phyloP scores from a whole-genome alignment of 2,113 vertebrate species.

The Vireo altiloquus region DNA sequence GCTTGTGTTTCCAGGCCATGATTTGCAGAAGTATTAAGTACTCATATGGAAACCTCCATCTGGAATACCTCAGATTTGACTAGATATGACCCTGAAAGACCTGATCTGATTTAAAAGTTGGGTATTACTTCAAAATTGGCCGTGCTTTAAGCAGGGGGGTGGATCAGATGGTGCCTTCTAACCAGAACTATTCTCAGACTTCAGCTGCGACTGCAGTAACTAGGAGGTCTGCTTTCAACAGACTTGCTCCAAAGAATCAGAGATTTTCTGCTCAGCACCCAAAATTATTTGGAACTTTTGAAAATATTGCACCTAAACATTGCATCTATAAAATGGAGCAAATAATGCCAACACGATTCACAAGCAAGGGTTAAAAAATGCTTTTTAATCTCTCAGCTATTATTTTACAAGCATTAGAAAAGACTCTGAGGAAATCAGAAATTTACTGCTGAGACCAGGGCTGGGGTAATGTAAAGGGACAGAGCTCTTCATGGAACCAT shows the following conservation, averaged over 20 bases:
- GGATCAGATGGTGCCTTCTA: constrained; percentile 43
- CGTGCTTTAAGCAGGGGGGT: background rate
- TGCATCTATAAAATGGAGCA: background rate
- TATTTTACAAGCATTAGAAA: background rate
- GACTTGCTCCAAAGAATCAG: background rate
- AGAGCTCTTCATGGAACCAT: background rate
- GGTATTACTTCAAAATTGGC: constrained; percentile 13
- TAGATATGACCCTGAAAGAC: background rate
- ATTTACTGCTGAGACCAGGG: background rate
- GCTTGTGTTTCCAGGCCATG: background rate
- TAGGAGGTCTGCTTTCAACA: background rate
- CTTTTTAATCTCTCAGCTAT: background rate
- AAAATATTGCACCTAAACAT: background rate
- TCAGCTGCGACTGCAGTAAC: background rate
- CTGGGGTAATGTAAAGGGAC: background rate
- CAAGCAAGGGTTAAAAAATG: background rate
- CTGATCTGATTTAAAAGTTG: background rate
- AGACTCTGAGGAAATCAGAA: background rate
- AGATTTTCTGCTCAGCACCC: background rate
- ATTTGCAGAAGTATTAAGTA: background rate
- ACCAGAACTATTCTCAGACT: constrained; percentile 38
- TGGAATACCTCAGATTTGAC: background rate
- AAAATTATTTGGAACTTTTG: background rate
- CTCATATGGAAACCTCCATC: background rate
- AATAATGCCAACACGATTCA: background rate